phyloP scores from a whole-genome alignment of 92 coral and sea anemone species.

The Phenganax subtilis region DNA sequence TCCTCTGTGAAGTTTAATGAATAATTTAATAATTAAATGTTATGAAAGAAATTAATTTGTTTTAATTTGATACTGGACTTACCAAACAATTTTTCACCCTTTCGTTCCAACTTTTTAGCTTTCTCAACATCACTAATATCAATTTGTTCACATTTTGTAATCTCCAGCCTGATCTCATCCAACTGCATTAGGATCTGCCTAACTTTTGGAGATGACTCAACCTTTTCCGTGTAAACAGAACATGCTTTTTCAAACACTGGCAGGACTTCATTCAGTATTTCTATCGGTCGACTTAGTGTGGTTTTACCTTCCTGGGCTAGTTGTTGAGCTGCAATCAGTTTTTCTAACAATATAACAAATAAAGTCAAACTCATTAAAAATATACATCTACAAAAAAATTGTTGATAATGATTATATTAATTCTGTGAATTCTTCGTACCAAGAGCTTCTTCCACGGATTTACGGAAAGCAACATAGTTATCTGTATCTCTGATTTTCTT shows the following conservation, averaged over 20 bases:
- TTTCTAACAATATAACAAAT: background rate
- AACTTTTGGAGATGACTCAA: slow-evolving; percentile 4
- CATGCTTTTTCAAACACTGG: slow-evolving; percentile 40
- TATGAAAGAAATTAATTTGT: background rate
- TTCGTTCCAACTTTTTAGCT: slow-evolving; percentile 26
- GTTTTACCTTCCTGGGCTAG: slow-evolving; percentile 27
- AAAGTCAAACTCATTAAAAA: background rate
- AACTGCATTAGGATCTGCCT: background rate
- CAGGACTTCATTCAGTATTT: slow-evolving; percentile 36
- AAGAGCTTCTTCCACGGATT: slow-evolving; percentile 19
- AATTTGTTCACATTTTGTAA: slow-evolving; percentile 4
- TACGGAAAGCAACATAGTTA: slow-evolving; percentile 18
- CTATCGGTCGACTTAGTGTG: slow-evolving; percentile 33
- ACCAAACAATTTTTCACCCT: slow-evolving; percentile 30
- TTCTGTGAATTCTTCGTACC: background rate
- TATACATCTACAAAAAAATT: background rate
- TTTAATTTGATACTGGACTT: background rate
- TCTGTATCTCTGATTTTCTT: background rate
- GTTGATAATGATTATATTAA: background rate
- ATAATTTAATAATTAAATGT: background rate
- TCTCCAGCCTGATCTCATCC: background rate
- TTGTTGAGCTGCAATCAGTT: slow-evolving; percentile 21
- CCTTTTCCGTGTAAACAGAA: slow-evolving; percentile 22
- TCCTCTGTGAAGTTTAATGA: slow-evolving; percentile 21
- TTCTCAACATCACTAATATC: slow-evolving; percentile 24